Evolutionary conservation across 2,888 invertebrate species (phyloP).

Genomic region (Aelia acuminata): DNA sequence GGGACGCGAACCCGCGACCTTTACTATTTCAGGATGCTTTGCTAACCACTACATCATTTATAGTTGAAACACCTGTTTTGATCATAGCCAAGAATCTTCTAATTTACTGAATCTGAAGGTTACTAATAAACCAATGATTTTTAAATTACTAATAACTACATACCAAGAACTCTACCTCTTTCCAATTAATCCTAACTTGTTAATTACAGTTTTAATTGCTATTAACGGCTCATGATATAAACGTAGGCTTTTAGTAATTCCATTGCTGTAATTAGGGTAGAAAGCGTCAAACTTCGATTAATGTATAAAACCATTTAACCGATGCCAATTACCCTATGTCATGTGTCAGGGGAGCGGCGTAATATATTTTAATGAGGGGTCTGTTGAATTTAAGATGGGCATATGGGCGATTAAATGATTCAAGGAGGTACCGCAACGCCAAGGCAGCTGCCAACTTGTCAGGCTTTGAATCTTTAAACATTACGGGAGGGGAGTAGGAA

Average conservation of each 20-base stretch:
- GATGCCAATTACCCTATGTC: neutral
- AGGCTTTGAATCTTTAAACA: neutral
- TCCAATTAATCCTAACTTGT: neutral
- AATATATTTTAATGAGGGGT: slow-evolving; percentile 38
- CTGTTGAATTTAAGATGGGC: slow-evolving; percentile 18
- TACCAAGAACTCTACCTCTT: neutral
- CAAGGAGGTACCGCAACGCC: neutral
- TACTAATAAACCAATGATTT: too few species aligned
- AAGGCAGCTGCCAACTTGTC: neutral
- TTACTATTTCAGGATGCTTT: too few species aligned
- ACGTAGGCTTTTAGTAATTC: neutral
- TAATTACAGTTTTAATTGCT: neutral
- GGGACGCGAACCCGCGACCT: too few species aligned
- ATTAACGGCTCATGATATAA: neutral
- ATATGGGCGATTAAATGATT: slow-evolving; percentile 33
- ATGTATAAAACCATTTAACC: slow-evolving; percentile 15
- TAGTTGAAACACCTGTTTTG: too few species aligned
- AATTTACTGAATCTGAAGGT: too few species aligned
- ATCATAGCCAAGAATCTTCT: too few species aligned
- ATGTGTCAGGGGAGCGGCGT: neutral
- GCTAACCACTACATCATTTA: too few species aligned
- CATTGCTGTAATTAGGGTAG: neutral
- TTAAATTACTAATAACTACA: neutral
- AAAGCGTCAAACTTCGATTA: neutral
- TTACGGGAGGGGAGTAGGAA: neutral